Conservation (phyloP, 2,888 invertebrate species). For the Conchocele bisecta region DNA sequence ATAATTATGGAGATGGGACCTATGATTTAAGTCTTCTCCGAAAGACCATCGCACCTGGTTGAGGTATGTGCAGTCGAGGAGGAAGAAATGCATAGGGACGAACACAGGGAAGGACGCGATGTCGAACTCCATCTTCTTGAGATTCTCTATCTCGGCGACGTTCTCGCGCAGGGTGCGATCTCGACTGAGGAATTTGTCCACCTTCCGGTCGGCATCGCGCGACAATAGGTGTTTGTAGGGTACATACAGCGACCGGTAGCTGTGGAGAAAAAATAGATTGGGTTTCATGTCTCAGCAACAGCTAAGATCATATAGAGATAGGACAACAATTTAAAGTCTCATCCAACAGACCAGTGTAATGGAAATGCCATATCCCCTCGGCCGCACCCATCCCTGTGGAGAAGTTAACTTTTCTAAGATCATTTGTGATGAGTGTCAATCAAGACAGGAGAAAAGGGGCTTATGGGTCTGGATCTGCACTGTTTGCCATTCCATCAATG, state of each 20-base stretch:
- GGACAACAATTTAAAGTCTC: no score
- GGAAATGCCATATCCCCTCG: no score
- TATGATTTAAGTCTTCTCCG: no score
- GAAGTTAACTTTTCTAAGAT: no score
- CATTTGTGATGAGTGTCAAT: no score
- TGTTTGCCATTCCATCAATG: no score
- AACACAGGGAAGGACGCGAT: slow-evolving; percentile 78
- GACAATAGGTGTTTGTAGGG: slow-evolving; percentile 78
- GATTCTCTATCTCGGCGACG: slow-evolving; percentile 76
- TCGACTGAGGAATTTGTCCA: slow-evolving; percentile 77
- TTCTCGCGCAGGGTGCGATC: slow-evolving; percentile 79
- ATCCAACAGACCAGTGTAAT: no score
- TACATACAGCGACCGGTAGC: slow-evolving; percentile 77
- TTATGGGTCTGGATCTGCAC: no score
- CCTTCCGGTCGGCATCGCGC: slow-evolving; percentile 71
- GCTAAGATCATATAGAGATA: no score
- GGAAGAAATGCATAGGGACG: slow-evolving; percentile 81
- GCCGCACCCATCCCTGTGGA: no score
- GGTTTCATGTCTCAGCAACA: background rate
- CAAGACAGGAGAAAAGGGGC: no score
- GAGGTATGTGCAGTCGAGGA: slow-evolving; percentile 78
- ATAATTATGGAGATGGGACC: no score
- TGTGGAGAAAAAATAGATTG: slow-evolving; percentile 45
- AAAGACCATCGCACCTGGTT: slow-evolving; percentile 72
- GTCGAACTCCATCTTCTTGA: slow-evolving; percentile 77